phyloP scores from a whole-genome alignment of 2,113 vertebrate species.

The Austrofundulus limnaeus region DNA sequence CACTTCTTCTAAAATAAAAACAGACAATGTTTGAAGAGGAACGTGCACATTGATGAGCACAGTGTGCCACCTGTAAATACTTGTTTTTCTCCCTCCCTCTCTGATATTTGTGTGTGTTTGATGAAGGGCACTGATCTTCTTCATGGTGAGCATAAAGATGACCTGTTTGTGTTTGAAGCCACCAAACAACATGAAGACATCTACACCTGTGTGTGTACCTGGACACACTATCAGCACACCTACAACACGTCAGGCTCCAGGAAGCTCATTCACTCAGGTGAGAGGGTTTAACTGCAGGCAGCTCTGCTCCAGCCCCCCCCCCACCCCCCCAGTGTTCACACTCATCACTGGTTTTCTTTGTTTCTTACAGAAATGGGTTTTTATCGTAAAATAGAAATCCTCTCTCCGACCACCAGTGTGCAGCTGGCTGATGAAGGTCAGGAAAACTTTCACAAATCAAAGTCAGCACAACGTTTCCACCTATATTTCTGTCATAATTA shows the following conservation, averaged over 20 bases:
- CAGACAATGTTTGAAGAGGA: no score
- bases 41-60: no score
- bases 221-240: constrained; percentile 33
- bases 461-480: background rate
- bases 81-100: no score
- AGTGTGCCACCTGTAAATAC: no score
- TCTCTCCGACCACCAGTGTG: constrained; percentile 11
- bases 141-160: rapidly evolving
- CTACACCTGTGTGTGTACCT: constrained; percentile 68
- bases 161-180: rapidly evolving
- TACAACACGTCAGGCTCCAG: constrained; percentile 53
- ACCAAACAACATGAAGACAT: constrained; percentile 13
- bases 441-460: background rate
- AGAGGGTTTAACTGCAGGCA: background rate
- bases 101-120: background rate
- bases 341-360: background rate
- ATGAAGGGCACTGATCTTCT: constrained; percentile 32
- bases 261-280: constrained; percentile 13
- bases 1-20: no score
- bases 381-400: background rate
- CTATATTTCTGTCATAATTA: no score
- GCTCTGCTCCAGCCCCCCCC: no score
- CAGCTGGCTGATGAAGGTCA: constrained; percentile 50
- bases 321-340: background rate
- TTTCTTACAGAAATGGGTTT: rapidly evolving